Base-by-base conservation (phyloP, 2,888 invertebrate species). In the Harpagoxenus sublaevis region DNA sequence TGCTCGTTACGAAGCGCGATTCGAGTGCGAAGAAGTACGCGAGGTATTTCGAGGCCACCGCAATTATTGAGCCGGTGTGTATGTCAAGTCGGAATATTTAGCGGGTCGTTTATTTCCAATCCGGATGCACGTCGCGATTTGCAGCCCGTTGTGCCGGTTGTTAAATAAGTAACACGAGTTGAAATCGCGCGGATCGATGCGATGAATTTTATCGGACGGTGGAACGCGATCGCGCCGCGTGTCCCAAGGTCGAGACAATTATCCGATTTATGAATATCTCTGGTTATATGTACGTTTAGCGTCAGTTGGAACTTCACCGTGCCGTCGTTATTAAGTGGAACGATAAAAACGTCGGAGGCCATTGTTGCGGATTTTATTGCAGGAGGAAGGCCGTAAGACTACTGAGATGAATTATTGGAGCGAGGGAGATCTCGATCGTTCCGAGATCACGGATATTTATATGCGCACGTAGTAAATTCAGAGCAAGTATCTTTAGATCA, bases 231-330 rank as follows among this genome's bases (percentile, higher is more conserved):
- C 79, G 86, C 57, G 60, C 31, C 71, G 83, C 42, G 74, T 62
- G 74, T 48, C 66, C 84, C 88, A 88, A 89, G 89, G 88, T 63
- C 86, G 70, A 9, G 53, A 86, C 90, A 90, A 90, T 90, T 90
- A 90, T 90, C 88, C 83, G 83, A 66, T 86, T 86, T 84, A 88
- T 84, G 86, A 84, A 89, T 87, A 88, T 87, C 48, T 15, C 23
- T 35, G 60, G 35, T 60, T 70, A 48, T 68, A 68, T 70, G 31
- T 60, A 68, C 79, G 31, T 60, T 79, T 48, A 57, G 68, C 68
- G 57, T 60, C 79, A 79, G 57, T 79, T 71, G 79, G 23, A 23
- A 70, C 39, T 79, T 48, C 12, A 48, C 66, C 28, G 79, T 60
- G 48, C 51, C 35, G 23, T 71, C 48, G 48, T 81, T 81, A 81